Evolutionary conservation across 2,888 invertebrate species (phyloP), one percentile per base, ranked within the genome.

Genomic region (Lamellibrachia columna): DNA sequence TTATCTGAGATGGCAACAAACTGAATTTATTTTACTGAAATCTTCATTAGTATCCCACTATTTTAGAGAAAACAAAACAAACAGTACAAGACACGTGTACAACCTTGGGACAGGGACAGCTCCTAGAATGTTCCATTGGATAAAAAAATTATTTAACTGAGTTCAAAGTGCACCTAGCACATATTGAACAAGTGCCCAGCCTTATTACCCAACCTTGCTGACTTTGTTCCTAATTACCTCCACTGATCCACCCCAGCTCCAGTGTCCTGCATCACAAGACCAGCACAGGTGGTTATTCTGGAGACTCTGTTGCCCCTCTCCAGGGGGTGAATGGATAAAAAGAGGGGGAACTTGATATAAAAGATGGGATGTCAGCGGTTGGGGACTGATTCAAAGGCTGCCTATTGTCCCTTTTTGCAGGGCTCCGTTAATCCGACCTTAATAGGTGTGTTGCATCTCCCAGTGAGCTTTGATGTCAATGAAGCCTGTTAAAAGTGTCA

Each of bases 161-260:
- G 4, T 75, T 75, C 75, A 75, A 75, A 75, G 75, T 75, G 75
- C 75, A 75, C 75, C 75, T 75, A 75, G 75, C 75, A 22, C 75
- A 75, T 75, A 75, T 22, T 75, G 75, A 15, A 75, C 75, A 75
- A 75, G 75, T 22, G 22, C 75, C 75, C 22, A 22, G 75, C n/a
- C 75, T 22, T 15, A 22, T 75, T n/a, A 75, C 75, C 15, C 75
- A 75, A 75, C 75, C 75, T 75, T 40, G 75, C 22, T 75, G 75
- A 75, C 75, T 75, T 75, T 75, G 75, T 75, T 75, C 75, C 75
- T 75, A 75, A 75, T 75, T 75, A 75, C 75, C 75, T n/a, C n/a
- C 75, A 22, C 75, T 75, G 22, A n/a, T 6, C 75, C 75, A 75
- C 75, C 75, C 40, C 75, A 75, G 15, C 75, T 75, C 75, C 15